Evolutionary conservation across 1,140 invertebrate genomes (phyloP).

Genomic region (Pogonomyrmex barbatus): DNA sequence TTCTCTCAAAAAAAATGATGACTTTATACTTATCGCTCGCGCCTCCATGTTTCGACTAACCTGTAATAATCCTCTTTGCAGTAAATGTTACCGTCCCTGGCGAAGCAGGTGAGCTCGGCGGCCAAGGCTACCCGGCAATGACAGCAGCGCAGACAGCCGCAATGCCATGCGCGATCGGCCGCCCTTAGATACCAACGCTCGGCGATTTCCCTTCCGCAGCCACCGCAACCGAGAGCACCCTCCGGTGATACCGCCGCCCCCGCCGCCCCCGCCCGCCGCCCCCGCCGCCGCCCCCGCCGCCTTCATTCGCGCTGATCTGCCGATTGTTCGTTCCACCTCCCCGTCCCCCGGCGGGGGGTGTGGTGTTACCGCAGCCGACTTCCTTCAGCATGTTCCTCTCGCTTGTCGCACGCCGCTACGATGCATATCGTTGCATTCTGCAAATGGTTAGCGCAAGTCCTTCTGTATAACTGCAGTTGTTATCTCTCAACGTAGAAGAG

Average conservation of each 20-base stretch:
- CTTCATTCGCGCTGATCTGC: conserved; percentile 71
- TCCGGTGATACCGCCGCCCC: conserved; percentile 72
- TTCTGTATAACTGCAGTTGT: not conserved
- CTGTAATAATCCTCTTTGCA: conserved; percentile 98
- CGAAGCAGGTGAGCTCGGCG: conserved; percentile 95
- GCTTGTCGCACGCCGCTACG: conserved; percentile 46
- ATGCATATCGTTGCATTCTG: conserved; percentile 68
- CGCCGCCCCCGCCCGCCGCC: conserved; percentile 79
- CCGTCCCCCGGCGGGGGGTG: conserved; percentile 81
- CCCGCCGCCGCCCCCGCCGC: conserved; percentile 68
- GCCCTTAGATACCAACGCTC: conserved; percentile 93
- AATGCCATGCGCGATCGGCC: conserved; percentile 96
- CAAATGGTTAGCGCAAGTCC: not conserved
- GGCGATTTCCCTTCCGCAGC: conserved; percentile 84
- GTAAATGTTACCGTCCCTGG: conserved; percentile 95
- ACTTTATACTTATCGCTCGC: not conserved
- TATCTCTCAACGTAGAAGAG: not conserved
- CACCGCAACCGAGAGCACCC: conserved; percentile 80
- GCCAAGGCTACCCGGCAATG: conserved; percentile 94
- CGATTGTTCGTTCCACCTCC: conserved; percentile 65
- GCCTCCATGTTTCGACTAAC: conserved; percentile 86
- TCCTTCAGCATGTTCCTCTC: conserved; percentile 83
- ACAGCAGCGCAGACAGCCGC: conserved; percentile 93
- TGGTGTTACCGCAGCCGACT: conserved; percentile 83
- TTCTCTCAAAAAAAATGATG: not conserved